Base-by-base conservation (phyloP, 2,888 invertebrate genomes). In the Tetanocera ferruginea region DNA sequence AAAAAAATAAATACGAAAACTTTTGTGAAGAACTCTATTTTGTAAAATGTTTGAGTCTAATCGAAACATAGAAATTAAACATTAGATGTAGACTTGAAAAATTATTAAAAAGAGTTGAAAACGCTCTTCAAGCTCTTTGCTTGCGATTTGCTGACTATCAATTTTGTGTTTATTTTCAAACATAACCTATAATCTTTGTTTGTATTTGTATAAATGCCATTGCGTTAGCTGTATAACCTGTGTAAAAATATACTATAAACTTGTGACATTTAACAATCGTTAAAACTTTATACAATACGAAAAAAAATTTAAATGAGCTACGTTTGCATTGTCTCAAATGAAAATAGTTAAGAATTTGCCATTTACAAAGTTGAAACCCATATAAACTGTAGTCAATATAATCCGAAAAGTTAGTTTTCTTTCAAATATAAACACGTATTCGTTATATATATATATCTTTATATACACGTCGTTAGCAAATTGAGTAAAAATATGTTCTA, bases 341-440 rank as follows among this genome's bases (percentile, higher is more conserved):
- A 31, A 70, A 70, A 19, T 55, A 55, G 52, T 51, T 70, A 52
- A 31, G 55, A 9, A 70, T 52, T 28, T 70, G 70, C 55, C 70
- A 70, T 70, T 70, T 55, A 70, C 52, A 70, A 70, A 70, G 19
- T 31, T 28, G 28, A 28, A 51, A 17, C 55, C 8, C 17, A 28
- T 51, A 17, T 23, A 60, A 23, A 60, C 43, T 43, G 43, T 43
- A 43, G 43, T 11, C 43, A 43, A 43, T 43, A 43, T 43, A 43
- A 43, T 43, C 43, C 43, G 43, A 43, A 14, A 14, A 43, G 43
- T 43, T 43, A 60, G 28, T 23, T 23, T 55, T 11, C 14, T 25
- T 11, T 14, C 23, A 60, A 60, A 25, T 19, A 1, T 60, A 23
- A 60, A 25, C 23, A 9, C 28, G 23, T 60, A 60, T 23, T 55